Base-by-base conservation (phyloP, 1,140 invertebrate genomes). In the Zaprionus camerounensis region DNA sequence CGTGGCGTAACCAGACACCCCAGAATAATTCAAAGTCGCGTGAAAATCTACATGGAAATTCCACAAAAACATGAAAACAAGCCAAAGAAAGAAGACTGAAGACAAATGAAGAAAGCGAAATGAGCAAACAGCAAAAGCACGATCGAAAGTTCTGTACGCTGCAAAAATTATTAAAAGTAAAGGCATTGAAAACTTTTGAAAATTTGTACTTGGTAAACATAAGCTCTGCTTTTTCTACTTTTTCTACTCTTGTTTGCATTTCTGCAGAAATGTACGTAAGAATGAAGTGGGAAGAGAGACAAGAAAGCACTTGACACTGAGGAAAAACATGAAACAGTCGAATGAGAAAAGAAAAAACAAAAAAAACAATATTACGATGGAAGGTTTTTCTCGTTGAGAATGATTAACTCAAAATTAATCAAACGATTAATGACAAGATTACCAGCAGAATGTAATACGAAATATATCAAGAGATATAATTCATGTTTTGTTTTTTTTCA, bases 191-290 rank as follows among this genome's bases (percentile, higher is more conserved):
- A 84, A 72, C 68, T 80, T 76, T 75, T 75, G 61, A 77, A 53
- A 75, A 78, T 75, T 70, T 84, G 78, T 87, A 88, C 81, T 88
- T 88, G 84, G 78, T 63, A 79, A 72, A 87, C 69, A 78, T 62
- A 57, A 79, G 68, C 57, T 53, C 28, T 64, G 28, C 9, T 63
- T 55, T 71, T 72, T 49, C 2, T 67, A 36, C 12, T 63, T 58
- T 71, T 72, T 49, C 2, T 53, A 34, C 20, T 62, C 28, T 58
- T 71, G 34, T 71, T 86, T 86, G 80, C 73, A 77, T 56, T 86
- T 85, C 68, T 70, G 69, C 74, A 70, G 68, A 85, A 85, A 66
- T 36, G 55, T 28, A 62, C 49, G 15, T 13, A 80, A 20, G 36
- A 61, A 36, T 5, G 20, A 24, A 41, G 11, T 57, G 26, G 20